A percentile compares a stretch with the other conserved stretches of the same genome.
Conservation (phyloP, 2,113 vertebrate species). For the Python bivittatus region DNA sequence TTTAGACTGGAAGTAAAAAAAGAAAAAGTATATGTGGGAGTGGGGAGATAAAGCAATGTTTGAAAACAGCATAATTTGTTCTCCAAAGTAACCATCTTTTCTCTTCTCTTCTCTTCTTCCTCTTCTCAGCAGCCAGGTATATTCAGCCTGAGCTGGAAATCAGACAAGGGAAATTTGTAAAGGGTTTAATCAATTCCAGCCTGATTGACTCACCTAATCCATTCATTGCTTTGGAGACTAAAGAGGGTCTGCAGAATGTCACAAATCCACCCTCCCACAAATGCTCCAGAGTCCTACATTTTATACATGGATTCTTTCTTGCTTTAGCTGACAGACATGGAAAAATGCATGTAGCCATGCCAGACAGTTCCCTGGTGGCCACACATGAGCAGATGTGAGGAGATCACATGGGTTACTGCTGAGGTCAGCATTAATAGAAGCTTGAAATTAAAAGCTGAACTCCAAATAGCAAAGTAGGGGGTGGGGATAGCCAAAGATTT, state of each 20-base stretch:
- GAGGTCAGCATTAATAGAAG: not conserved
- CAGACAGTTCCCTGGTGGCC: conserved; percentile 14
- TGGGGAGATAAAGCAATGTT: not conserved
- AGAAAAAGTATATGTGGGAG: not conserved
- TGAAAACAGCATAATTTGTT: not conserved
- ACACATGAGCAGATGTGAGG: not conserved
- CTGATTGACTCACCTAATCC: not conserved
- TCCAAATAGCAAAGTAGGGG: not conserved
- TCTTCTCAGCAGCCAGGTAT: conserved; percentile 19
- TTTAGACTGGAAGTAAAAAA: not conserved
- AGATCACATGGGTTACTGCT: not conserved
- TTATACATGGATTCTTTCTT: conserved; percentile 2
- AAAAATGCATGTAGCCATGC: conserved; percentile 13
- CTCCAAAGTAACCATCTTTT: not conserved
- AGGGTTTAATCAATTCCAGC: not conserved
- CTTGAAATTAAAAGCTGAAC: conserved; percentile 40
- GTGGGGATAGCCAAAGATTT: not conserved
- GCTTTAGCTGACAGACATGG: conserved; percentile 35
- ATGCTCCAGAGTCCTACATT: conserved; percentile 20
- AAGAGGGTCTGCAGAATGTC: conserved; percentile 13
- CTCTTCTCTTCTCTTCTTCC: not conserved
- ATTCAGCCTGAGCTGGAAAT: conserved; percentile 16
- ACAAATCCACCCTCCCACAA: conserved; percentile 31
- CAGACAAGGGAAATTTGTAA: conserved; percentile 7
- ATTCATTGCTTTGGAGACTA: conserved; percentile 19